Evolutionary conservation across 2,113 vertebrate genomes (phyloP), one percentile per base, ranked within the genome.

Genomic region (Rafetus swinhoei): DNA sequence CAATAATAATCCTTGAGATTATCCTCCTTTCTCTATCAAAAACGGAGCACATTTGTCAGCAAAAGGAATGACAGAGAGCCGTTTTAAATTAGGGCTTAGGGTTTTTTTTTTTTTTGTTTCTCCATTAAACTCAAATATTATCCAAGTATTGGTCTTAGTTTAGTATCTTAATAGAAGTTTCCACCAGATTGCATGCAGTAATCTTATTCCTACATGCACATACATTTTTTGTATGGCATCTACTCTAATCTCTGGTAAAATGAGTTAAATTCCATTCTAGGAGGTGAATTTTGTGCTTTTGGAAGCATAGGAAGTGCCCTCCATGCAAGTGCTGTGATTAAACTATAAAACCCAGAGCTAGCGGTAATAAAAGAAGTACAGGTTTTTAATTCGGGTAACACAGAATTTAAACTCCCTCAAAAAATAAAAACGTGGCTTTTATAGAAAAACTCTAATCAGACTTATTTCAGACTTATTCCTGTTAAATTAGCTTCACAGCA

Each of bases 271-370:
- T 77, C 45, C 45, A 45, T 45, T 45, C 6, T 45, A 45, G 45
- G 45, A 45, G 45, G 45, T 45, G 25, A 52, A 54, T 13, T 14
- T 19, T 21, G 59, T 12, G 53, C 45, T 8, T 45, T 85, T n/a
- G 55, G 57, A 39, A 82, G n/a, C 0, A 0, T 13, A 11, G 55
- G 29, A 82, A 86, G 69, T 11, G 39, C 15, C 24, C 35, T 16
- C 7, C 60, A 1, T 80, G 24, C 1, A 35, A 29, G 7, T 57
- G 6, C 27, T 50, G 7, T 1, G 1, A 6, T 57, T 87, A 19
- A 5, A 3, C 7, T 14, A 15, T 27, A 62, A 45, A 39, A 52
- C 18, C 45, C 81, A 29, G 22, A 19, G 81, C 14, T 55, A 60
- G 25, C 7, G 9, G 11, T 82, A 50, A 8, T 86, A 15, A 45